These are phyloP conservation scores for Takifugu flavidus DNA, from an alignment of 2,113 vertebrate species.

Conservation along the genomic window DNA sequence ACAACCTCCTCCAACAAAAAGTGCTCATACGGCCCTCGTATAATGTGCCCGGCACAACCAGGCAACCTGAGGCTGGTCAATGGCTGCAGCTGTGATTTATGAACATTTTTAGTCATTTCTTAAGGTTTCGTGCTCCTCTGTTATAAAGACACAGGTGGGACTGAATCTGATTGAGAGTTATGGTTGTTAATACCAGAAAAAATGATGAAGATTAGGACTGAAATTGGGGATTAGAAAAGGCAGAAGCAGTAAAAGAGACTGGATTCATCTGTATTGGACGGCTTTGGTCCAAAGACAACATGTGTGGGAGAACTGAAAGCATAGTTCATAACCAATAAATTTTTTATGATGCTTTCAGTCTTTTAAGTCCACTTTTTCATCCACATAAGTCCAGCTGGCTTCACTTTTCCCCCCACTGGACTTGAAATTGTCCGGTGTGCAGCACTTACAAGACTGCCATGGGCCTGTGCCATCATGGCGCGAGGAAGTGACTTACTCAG, in stretches of 20 bases:
- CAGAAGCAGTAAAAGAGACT: constrained; percentile 5
- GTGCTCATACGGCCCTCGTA: too few species aligned
- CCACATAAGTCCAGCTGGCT: constrained; percentile 1
- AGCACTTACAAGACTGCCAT: constrained; percentile 4
- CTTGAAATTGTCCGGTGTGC: not conserved
- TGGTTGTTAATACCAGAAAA: constrained; percentile 8
- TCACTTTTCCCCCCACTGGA: not conserved
- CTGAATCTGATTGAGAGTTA: not conserved
- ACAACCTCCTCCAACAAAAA: not conserved
- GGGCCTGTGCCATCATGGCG: constrained; percentile 4
- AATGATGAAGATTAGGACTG: not conserved
- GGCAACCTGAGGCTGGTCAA: too few species aligned
- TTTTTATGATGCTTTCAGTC: constrained; percentile 13
- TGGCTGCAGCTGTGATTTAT: too few species aligned
- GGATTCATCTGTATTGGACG: constrained; percentile 14
- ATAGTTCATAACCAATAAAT: constrained; percentile 20
- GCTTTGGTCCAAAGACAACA: constrained; percentile 37
- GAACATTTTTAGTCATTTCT: too few species aligned
- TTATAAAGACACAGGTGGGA: not conserved
- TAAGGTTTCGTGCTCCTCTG: not conserved
- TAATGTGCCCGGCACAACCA: not conserved
- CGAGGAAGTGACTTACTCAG: constrained; percentile 16
- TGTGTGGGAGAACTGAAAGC: constrained; percentile 8
- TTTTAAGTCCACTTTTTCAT: constrained; percentile 9
- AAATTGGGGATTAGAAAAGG: not conserved